Base-by-base conservation (phyloP, 2,888 invertebrate genomes). In the Phania funesta region DNA sequence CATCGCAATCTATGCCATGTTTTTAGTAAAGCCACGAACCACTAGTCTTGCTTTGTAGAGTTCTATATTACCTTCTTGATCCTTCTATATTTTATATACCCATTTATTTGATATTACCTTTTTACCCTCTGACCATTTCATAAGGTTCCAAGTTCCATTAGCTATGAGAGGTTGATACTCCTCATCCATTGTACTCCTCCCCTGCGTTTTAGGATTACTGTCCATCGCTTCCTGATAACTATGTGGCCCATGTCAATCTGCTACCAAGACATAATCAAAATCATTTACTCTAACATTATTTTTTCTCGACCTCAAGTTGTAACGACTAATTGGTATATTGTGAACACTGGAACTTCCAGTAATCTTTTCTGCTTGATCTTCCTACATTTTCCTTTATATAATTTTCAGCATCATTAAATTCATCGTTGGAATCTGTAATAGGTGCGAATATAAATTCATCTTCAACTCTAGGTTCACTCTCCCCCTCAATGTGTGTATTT, bases 21-120 rank as follows among this genome's bases (percentile, higher is more conserved):
- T 81, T 62, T 52, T 83, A n/a, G 80, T 80, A 54, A 85, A 85
- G 9, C 81, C 84, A 32, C 84, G 46, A 24, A 83, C 75, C 32
- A 84, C 81, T 44, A 79, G 41, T 50, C 82, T 64, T 16, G 78
- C 78, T 44, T 83, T 84, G 20, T 32, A 80, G 1, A 67, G 29
- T 18, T 46, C 50, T 11, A 46, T 50, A n/a, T 22, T 13, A 13
- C 71, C 74, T 41, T 54, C 26, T 62, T 64, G 41, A 18, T 44
- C 44, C 29, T 26, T 62, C 11, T 62, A 44, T 7, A 41, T 60
- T 41, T 71, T 58, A 9, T 38, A 32, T 3, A 58, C 24, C 65
- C 48, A 60, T 52, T 68, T 38, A 1, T 74, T 54, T n/a, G 7
- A 35, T 32, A 62, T 38, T 7, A 18, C 13, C 20, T 46, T 74